These are phyloP conservation scores for Sminthurides aquaticus DNA, from an alignment of 2,888 invertebrate species.

Conservation along the genomic window DNA sequence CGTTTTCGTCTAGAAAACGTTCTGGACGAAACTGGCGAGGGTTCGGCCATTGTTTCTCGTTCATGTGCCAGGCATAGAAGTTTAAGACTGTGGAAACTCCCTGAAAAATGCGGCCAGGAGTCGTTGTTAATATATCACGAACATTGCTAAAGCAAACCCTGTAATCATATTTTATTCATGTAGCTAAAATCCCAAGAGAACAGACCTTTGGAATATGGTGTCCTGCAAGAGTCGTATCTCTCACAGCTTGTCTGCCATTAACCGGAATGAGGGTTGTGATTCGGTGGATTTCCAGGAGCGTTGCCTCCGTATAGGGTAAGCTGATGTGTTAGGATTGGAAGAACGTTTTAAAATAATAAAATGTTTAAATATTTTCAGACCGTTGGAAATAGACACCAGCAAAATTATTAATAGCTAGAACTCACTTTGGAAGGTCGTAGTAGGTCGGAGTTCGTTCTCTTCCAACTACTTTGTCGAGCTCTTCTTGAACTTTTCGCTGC, in stretches of 20 bases:
- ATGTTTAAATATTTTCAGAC: not conserved
- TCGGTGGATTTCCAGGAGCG: slow-evolving; percentile 27
- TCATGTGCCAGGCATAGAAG: slow-evolving; percentile 24
- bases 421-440: slow-evolving; percentile 22
- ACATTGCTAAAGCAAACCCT: no score
- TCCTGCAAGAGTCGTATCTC: slow-evolving; percentile 18
- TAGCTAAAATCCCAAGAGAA: no score
- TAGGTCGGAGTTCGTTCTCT: slow-evolving; percentile 20
- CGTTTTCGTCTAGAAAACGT: slow-evolving; percentile 28
- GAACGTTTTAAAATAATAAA: not conserved
- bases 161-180: not conserved
- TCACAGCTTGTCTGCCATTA: slow-evolving; percentile 11
- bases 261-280: slow-evolving; percentile 22
- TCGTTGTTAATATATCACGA: no score
- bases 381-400: not conserved
- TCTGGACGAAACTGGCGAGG: slow-evolving; percentile 26
- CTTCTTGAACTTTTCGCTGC: slow-evolving; percentile 26
- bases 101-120: slow-evolving; percentile 12
- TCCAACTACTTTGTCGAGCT: slow-evolving; percentile 30
- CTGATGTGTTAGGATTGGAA: slow-evolving; percentile 20
- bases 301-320: slow-evolving; percentile 34
- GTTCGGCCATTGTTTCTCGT: slow-evolving; percentile 26
- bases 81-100: slow-evolving; percentile 26
- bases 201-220: slow-evolving; percentile 27
- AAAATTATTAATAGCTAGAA: not conserved